A percentile compares a stretch with the other conserved stretches of the same genome.
Evolutionary conservation across 2,797 vertebrate genomes (phyloP).

Genomic region (Tangara arthus): DNA sequence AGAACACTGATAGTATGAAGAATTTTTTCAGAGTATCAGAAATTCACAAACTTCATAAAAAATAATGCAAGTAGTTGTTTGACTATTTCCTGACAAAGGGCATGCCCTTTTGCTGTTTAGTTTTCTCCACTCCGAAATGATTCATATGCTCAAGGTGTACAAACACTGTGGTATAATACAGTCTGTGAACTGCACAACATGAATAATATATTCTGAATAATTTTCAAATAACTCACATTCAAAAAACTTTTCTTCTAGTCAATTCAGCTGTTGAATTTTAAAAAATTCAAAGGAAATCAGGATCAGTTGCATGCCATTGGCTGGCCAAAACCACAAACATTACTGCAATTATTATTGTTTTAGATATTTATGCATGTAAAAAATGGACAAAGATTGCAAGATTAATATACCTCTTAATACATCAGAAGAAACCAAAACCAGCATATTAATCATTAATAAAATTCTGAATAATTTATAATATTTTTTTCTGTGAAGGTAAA

Average conservation of each 20-base stretch:
- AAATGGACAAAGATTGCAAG: neutral
- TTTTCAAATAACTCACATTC: neutral
- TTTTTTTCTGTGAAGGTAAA: conserved; percentile 21
- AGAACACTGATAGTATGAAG: neutral
- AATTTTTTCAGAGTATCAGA: neutral
- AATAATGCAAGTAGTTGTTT: neutral
- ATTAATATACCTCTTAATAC: neutral
- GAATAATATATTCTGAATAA: neutral
- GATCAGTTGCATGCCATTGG: neutral
- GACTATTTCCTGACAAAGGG: neutral
- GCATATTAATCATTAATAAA: neutral
- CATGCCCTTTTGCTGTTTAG: neutral
- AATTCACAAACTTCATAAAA: neutral
- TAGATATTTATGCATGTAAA: neutral
- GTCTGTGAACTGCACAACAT: neutral
- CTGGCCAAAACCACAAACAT: neutral
- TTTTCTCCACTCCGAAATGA: neutral
- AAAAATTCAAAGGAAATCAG: neutral
- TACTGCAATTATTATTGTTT: neutral
- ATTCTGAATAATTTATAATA: neutral
- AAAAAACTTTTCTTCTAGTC: neutral
- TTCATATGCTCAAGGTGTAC: neutral
- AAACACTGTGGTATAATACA: neutral
- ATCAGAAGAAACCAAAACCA: neutral
- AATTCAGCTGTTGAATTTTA: neutral